Base-by-base conservation (phyloP, 1,140 invertebrate species). In the Muscidifurax raptorellus region DNA sequence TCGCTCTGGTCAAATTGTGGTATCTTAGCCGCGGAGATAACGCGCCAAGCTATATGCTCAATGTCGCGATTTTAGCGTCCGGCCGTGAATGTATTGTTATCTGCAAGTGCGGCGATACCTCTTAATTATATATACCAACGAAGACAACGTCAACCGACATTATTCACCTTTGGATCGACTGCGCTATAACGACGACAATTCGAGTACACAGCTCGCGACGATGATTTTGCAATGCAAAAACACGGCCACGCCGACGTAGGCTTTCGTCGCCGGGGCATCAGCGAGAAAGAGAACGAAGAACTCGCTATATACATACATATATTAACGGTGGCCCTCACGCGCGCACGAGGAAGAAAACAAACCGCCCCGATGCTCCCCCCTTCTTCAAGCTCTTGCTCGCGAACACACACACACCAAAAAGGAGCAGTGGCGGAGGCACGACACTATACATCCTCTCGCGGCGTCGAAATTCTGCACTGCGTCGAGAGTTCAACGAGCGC, bases 401-500 rank as follows among this genome's bases (percentile, higher is more conserved):
- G 30, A 79, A 47, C 13, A 47, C 22, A 59, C 22, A 59, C 18
- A n/a, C 18, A 59, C 22, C 52, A 3, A 59, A 59, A 59, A 59
- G 18, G 52, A 59, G 18, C 52, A 59, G 22, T 22, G 52, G 18
- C 52, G 18, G 18, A 59, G 52, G 52, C 3, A 59, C 52, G 36
- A n/a, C 52, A n/a, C 52, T 59, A n/a, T n/a, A 59, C 52, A 59
- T 59, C 52, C 52, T 59, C 52, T 59, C 52, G 52, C 52, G 80
- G 69, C 52, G 80, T 69, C 80, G 30, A 74, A 72, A 81, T 80
- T 80, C 40, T 47, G 28, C 67, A n/a, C 22, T 75, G 52, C 74
- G 74, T 25, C 10, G 74, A 47, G 36, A 36, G 40, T 59, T 59
- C 52, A 59, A 59, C 52, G 52, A 59, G 52, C 52, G 52, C 52